phyloP scores from a whole-genome alignment of 2,888 invertebrate species.

The Elmis aenea region DNA sequence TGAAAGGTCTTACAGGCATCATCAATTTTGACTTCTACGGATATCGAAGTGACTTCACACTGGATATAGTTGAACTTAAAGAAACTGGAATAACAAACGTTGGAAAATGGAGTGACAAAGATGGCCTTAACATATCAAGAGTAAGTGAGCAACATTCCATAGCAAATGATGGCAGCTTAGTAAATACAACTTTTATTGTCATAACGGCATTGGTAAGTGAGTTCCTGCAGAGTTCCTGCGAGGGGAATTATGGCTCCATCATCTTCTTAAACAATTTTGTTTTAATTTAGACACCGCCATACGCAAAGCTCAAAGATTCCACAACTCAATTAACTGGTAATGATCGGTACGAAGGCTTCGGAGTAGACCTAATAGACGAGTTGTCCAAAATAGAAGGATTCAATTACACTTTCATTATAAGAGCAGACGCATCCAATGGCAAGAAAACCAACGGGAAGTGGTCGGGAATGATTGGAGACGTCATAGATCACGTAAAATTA shows the following conservation, averaged over 20 bases:
- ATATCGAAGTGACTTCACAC: conserved; percentile 40
- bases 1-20: conserved; percentile 42
- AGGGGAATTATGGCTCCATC: no score
- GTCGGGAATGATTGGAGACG: conserved; percentile 67
- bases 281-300: no score
- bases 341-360: conserved; percentile 58
- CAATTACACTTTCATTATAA: conserved; percentile 53
- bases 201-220: conserved; percentile 61
- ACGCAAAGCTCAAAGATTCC: conserved; percentile 57
- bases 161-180: conserved; percentile 55
- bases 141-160: no score
- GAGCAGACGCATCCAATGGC: conserved; percentile 40
- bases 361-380: conserved; percentile 58
- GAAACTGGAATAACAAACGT: conserved; percentile 42
- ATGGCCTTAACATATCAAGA: conserved; percentile 38
- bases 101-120: conserved; percentile 42
- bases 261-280: no score
- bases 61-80: conserved; percentile 44
- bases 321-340: conserved; percentile 49
- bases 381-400: conserved; percentile 54
- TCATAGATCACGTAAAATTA: conserved; percentile 45
- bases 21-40: conserved; percentile 45
- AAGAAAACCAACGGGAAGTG: conserved; percentile 50
- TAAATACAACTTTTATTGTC: conserved; percentile 67
- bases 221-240: no score